A percentile compares a stretch with the other conserved stretches of the same genome.
Evolutionary conservation across 2,888 invertebrate species (phyloP).

Genomic region (Scaptomyza flava): DNA sequence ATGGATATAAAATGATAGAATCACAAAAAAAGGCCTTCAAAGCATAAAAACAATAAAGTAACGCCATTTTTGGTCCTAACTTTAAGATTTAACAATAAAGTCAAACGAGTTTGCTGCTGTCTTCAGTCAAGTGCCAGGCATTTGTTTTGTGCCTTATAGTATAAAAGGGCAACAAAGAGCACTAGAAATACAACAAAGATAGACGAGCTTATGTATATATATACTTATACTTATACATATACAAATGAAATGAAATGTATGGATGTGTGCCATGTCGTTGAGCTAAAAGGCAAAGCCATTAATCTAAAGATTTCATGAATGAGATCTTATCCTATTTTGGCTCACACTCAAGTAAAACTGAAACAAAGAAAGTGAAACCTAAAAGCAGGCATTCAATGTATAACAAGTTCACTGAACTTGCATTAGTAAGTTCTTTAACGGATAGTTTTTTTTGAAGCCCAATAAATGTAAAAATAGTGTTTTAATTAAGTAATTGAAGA

Average conservation of each 20-base stretch:
- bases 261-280: conserved; percentile 14
- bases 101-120: background rate
- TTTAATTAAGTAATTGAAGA: background rate
- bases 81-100: background rate
- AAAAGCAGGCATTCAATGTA: background rate
- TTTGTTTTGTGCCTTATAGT: conserved; percentile 4
- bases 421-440: too few relatives aligned
- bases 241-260: background rate
- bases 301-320: conserved; percentile 23
- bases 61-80: background rate
- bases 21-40: background rate
- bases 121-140: background rate
- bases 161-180: conserved; percentile 4
- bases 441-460: too few relatives aligned
- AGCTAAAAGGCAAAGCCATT: conserved; percentile 39
- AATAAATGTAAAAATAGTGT: background rate
- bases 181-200: conserved; percentile 15
- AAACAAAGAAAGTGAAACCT: background rate
- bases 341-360: background rate
- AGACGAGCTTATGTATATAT: conserved; percentile 10
- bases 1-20: conserved; percentile 25
- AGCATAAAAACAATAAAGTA: too few relatives aligned
- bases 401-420: background rate
- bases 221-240: too few relatives aligned
- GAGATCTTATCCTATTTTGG: conserved; percentile 10